Conservation (phyloP, 2,113 vertebrate genomes). For the Heloderma charlesbogerti region DNA sequence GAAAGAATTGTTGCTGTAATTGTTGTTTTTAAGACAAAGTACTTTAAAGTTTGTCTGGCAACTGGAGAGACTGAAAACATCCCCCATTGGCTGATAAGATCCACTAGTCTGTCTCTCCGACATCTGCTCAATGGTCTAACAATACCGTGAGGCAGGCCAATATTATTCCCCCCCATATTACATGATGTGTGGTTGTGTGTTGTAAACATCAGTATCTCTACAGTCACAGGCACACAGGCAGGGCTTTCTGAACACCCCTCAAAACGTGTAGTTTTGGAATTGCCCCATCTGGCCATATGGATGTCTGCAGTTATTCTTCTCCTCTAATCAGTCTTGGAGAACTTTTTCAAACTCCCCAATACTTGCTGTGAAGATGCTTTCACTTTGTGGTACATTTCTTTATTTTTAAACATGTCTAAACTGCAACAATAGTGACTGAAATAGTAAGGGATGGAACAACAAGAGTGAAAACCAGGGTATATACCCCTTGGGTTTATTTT, state of each 20-base stretch:
- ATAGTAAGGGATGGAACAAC: neutral
- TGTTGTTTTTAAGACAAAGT: neutral
- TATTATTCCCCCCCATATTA: neutral
- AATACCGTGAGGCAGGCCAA: neutral
- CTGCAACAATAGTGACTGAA: neutral
- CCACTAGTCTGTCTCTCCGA: neutral
- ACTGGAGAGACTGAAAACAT: neutral
- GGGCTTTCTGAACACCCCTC: neutral
- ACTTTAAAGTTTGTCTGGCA: neutral
- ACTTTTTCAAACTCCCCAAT: neutral
- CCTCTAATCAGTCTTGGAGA: neutral
- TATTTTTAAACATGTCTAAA: neutral
- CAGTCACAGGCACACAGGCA: neutral
- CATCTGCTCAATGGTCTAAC: neutral
- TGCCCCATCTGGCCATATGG: neutral
- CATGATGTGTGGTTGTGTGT: neutral
- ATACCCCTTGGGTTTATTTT: neutral
- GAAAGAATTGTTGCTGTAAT: too few species aligned
- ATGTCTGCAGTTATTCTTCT: neutral
- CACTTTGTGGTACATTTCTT: neutral
- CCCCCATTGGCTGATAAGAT: neutral
- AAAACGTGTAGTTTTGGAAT: neutral
- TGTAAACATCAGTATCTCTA: neutral
- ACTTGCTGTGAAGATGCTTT: neutral
- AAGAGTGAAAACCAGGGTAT: neutral